These are phyloP conservation scores for Pilophorus perplexus DNA, from an alignment of 2,888 invertebrate genomes.

Conservation along the genomic window DNA sequence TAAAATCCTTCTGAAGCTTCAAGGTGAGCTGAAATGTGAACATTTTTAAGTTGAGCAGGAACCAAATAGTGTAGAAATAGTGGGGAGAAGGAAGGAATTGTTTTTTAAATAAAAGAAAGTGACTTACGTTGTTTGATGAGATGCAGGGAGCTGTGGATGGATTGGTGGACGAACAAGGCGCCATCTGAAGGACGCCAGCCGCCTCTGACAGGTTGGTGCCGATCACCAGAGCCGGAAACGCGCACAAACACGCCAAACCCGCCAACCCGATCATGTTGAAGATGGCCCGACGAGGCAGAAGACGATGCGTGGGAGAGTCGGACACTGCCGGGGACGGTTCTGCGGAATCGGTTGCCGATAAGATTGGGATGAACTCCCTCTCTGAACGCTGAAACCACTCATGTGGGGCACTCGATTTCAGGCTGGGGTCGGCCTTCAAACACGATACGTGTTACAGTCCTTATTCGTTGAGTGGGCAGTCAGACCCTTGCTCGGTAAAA, in stretches of 20 bases:
- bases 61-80: too few relatives aligned
- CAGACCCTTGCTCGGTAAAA: too few relatives aligned
- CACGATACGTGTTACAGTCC: too few relatives aligned
- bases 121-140: conserved; percentile 40
- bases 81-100: too few relatives aligned
- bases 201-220: conserved; percentile 8
- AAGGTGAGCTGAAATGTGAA: too few relatives aligned
- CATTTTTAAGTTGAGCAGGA: too few relatives aligned
- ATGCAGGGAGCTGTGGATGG: conserved; percentile 27
- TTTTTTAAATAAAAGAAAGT: neutral
- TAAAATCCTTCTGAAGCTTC: too few relatives aligned
- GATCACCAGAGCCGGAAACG: neutral
- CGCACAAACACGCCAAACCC: neutral
- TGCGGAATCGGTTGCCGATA: conserved; percentile 10
- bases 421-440: too few relatives aligned
- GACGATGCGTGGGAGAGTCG: neutral
- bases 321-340: neutral
- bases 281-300: neutral
- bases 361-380: too few relatives aligned
- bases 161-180: conserved; percentile 34
- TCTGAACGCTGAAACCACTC: too few relatives aligned
- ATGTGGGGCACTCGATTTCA: too few relatives aligned
- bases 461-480: too few relatives aligned
- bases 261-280: conserved; percentile 11
- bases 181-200: conserved; percentile 34